Base-by-base conservation (phyloP, 2,797 vertebrate species). In the Arnoldichthys spilopterus region DNA sequence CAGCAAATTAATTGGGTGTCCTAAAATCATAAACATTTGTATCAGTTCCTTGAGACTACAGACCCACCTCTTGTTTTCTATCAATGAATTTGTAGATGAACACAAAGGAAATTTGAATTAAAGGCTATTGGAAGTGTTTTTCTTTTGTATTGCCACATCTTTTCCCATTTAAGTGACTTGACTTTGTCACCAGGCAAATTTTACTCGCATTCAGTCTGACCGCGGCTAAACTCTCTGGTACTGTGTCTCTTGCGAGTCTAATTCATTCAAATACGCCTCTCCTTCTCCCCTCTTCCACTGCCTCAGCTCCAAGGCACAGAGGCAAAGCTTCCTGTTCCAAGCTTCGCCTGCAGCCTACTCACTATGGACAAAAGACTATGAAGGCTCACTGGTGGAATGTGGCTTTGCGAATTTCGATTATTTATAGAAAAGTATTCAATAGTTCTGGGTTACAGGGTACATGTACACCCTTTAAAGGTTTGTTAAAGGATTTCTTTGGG, bases 281-380 rank as follows among this genome's bases (percentile, higher is more conserved):
- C 34, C 18, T 62, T 64, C 58, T 69, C 24, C 13, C 15, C 24
- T 22, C 43, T 9, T 63, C 61, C 68, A 43, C 51, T 67, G 69
- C 37, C 61, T 72, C 67, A 63, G 45, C 68, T 78, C 45, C 43
- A 58, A 63, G 76, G 76, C 66, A 71, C 30, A 26, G 56, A 71
- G 61, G 51, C 43, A 58, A 58, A 49, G 30, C 45, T 61, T 47
- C 64, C n/a, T 67, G 40, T 67, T 77, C 18, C 54, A 70, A 37
- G 54, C 58, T 56, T 72, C 20, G 26, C 32, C 69, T 54, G 32
- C 49, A 32, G 59, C 49, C 69, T 54, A 56, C 40, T 51, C 63
- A 34, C 28, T 74, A 47, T 20, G 53, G 62, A 68, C 40, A 59
- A 74, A 61, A 63, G 45, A 53, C 47, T 30, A 32, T 69, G 49